Percentiles rank a stretch among this genome's conserved stretches.
phyloP scores from a whole-genome alignment of 2,113 vertebrate species.

The Centropristis striata region DNA sequence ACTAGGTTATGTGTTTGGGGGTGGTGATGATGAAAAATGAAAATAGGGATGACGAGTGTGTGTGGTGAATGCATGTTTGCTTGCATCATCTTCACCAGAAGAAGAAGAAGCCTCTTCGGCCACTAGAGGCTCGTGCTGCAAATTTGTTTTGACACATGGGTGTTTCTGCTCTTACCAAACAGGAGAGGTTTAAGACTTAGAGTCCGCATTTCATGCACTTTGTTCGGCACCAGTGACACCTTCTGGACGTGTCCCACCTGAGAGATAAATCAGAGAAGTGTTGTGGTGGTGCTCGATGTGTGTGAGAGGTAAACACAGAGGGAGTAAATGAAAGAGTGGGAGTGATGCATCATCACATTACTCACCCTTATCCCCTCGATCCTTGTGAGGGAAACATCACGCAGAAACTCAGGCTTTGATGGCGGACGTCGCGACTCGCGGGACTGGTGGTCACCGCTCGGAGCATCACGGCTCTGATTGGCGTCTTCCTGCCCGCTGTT shows the following conservation, averaged over 20 bases:
- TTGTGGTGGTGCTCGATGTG: not conserved
- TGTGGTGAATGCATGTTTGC: not conserved
- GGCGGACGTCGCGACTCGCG: conserved; percentile 52
- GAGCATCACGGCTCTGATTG: conserved; percentile 44
- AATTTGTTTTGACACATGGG: conserved; percentile 5
- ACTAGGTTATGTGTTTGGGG: no score
- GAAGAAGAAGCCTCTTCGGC: not conserved
- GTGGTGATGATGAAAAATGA: not conserved
- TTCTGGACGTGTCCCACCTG: conserved; percentile 96
- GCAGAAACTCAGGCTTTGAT: conserved; percentile 53
- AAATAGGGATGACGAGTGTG: not conserved
- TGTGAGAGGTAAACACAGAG: not conserved
- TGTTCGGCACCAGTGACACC: conserved; percentile 89
- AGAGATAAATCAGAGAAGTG: conserved; percentile 5
- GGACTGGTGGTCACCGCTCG: conserved; percentile 54
- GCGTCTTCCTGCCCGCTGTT: conserved; percentile 86
- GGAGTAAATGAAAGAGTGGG: not conserved
- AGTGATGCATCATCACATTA: not conserved
- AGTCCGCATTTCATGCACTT: conserved; percentile 91
- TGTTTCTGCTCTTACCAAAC: conserved; percentile 89
- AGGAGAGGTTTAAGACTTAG: conserved; percentile 96
- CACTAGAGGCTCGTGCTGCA: conserved; percentile 24
- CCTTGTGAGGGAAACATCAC: conserved; percentile 84
- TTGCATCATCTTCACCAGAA: not conserved
- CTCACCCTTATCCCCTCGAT: conserved; percentile 95